These are phyloP conservation scores for Dryocosmus kuriphilus DNA, from an alignment of 2,888 invertebrate species.

Conservation along the genomic window DNA sequence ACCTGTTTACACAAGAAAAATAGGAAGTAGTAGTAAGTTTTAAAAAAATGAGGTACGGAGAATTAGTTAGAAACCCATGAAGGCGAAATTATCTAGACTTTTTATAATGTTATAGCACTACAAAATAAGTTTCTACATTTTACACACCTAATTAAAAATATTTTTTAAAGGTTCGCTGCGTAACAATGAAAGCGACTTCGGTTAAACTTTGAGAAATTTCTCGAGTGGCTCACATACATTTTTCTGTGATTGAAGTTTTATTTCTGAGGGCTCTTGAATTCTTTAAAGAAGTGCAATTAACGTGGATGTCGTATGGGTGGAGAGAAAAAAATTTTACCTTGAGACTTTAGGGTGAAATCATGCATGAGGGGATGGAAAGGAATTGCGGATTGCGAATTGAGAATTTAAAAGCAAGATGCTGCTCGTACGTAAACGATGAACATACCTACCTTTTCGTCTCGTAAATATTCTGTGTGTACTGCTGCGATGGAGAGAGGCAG, in stretches of 20 bases:
- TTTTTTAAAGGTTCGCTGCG: too few species aligned
- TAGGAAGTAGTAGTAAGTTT: not conserved
- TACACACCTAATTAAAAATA: too few species aligned
- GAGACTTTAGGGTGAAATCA: not conserved
- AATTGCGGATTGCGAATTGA: constrained; percentile 1
- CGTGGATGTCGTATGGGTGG: not conserved
- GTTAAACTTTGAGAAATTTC: too few species aligned
- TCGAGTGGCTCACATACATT: too few species aligned
- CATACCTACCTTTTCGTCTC: not conserved
- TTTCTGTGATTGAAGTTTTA: too few species aligned
- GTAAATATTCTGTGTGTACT: constrained; percentile 4
- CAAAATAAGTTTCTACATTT: too few species aligned
- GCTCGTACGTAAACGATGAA: constrained; percentile 14
- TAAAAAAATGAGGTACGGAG: not conserved
- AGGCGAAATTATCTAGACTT: too few species aligned
- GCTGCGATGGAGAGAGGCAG: not conserved
- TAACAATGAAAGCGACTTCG: too few species aligned
- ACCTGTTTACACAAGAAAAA: not conserved
- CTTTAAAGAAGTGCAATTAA: not conserved
- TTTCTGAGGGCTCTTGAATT: not conserved
- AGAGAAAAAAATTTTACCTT: not conserved
- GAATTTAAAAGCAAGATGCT: constrained; percentile 19
- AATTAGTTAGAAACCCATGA: not conserved
- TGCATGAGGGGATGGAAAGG: constrained; percentile 13
- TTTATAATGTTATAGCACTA: too few species aligned